Base-by-base conservation (phyloP, 2,797 vertebrate genomes). In the Cyprinella venusta region DNA sequence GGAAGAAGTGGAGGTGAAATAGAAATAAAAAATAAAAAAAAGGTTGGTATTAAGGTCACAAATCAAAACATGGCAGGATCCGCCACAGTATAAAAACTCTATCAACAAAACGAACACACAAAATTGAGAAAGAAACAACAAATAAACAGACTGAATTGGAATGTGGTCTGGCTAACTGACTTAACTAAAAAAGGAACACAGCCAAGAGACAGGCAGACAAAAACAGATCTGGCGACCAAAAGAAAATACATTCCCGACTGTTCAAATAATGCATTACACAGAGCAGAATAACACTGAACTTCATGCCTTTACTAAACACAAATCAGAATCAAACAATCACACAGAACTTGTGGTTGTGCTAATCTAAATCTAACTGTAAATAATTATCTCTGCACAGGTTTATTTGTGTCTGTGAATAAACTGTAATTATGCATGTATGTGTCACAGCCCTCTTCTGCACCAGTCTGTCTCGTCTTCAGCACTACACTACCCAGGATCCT, bases 241-340 rank as follows among this genome's bases (percentile, higher is more conserved):
- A 42, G n/a, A 76, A 38, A 76, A 42, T 2, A 61, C n/a, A 61
- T 19, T 59, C 52, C n/a, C 13, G 8, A 59, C 54, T 59, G 36
- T 38, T 26, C 4, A 61, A 18, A 61, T 76, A 26, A 61, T 61
- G 54, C 59, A 61, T 18, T 4, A 40, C 12, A 24, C 21, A 76
- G 36, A 61, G 59, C 13, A 61, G 21, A 61, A 56, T 38, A 16
- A 59, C n/a, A 61, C 52, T 16, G 42, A 56, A 42, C 54, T 8
- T 24, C 8, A 7, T 59, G 7, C n/a, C 54, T 19, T 59, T 61
- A 59, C 36, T 8, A 24, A 5, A 59, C 10, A 8, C 19, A 38
- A 59, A 61, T 76, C n/a, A 76, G 21, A 59, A 61, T 76, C 15
- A 61, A 42, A 76, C 33, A 76, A 19, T 15, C 54, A 59, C 19